Conservation (phyloP, 1,140 invertebrate genomes). For the Leucophenga varia region DNA sequence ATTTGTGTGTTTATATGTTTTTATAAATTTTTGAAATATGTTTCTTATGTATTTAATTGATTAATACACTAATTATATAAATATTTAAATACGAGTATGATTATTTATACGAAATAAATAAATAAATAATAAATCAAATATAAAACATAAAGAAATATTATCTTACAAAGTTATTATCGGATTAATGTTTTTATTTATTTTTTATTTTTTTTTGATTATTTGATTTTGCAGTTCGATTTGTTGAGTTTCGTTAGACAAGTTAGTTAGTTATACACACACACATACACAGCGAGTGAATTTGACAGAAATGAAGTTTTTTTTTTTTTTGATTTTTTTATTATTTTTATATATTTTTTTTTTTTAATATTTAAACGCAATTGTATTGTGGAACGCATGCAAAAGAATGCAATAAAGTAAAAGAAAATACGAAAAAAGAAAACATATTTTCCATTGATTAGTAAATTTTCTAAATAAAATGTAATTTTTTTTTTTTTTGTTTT, state of each 20-base stretch:
- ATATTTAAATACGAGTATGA: too few relatives aligned
- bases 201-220: neutral
- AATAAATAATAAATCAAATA: too few relatives aligned
- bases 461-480: constrained; percentile 25
- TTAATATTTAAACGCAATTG: constrained; percentile 34
- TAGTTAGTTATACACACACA: constrained; percentile 38
- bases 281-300: constrained; percentile 27
- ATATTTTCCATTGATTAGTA: constrained; percentile 9
- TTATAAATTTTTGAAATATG: too few relatives aligned
- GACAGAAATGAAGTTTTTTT: constrained; percentile 42
- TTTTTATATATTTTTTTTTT: constrained; percentile 21
- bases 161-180: constrained; percentile 53
- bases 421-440: constrained; percentile 41
- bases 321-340: constrained; percentile 17
- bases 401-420: constrained; percentile 36
- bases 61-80: too few relatives aligned
- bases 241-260: too few relatives aligned
- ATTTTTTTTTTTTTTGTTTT: constrained; percentile 21
- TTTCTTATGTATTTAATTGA: too few relatives aligned
- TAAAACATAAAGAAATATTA: constrained; percentile 37
- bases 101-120: too few relatives aligned
- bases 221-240: too few relatives aligned
- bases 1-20: too few relatives aligned
- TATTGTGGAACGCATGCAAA: constrained; percentile 49
- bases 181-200: too few relatives aligned